Evolutionary conservation across 2,797 vertebrate species (phyloP).

Genomic region (Poeciliopsis infans): DNA sequence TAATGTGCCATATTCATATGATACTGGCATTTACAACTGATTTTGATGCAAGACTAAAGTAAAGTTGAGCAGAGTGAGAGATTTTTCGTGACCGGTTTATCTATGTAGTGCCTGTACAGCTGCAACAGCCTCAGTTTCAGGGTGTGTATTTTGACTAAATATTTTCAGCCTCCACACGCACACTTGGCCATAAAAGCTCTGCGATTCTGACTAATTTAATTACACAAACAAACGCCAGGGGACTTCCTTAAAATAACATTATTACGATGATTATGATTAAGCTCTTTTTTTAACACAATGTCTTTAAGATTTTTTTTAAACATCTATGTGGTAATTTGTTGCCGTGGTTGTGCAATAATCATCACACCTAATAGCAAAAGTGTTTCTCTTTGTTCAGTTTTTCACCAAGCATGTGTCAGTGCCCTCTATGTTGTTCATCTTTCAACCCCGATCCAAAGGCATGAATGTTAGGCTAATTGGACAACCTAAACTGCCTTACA

Average conservation of each 20-base stretch:
- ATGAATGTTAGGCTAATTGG: not conserved
- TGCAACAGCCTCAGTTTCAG: not conserved
- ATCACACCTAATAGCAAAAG: not conserved
- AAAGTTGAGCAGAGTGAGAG: not conserved
- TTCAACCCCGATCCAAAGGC: not conserved
- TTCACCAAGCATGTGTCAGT: not conserved
- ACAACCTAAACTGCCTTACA: not conserved
- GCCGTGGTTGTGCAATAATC: not conserved
- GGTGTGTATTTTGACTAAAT: not conserved
- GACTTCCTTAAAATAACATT: not conserved
- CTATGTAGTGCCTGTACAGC: not conserved
- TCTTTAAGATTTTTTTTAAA: slow-evolving; percentile 5
- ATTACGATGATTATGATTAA: not conserved
- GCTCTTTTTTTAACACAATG: not conserved
- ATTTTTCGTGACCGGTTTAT: not conserved
- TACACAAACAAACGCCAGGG: not conserved
- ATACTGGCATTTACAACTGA: not conserved
- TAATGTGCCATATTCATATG: not conserved
- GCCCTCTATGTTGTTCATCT: not conserved
- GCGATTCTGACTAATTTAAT: not conserved
- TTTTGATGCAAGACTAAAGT: not conserved
- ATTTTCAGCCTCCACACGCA: not conserved
- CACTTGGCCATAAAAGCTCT: not conserved
- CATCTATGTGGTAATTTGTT: not conserved
- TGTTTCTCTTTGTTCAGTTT: not conserved